Evolutionary conservation across 2,113 vertebrate genomes (phyloP).

Genomic region (Pangasianodon hypophthalmus): DNA sequence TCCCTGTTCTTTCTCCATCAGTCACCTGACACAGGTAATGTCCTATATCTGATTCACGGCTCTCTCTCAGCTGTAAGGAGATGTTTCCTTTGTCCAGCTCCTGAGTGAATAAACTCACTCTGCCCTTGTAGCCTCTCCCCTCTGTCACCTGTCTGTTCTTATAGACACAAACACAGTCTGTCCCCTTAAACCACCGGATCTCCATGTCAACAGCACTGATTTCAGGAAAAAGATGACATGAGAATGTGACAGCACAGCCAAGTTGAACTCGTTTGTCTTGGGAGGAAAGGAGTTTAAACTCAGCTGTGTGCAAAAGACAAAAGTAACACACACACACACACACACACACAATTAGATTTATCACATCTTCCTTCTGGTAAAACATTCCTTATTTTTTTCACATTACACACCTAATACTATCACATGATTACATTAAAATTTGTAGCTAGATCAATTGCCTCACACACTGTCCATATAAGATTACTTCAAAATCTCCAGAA

Average conservation of each 20-base stretch:
- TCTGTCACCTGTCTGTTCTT: not conserved
- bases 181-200: constrained; percentile 28
- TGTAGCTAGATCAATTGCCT: not conserved
- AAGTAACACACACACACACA: not conserved
- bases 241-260: not conserved
- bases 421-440: not conserved
- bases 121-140: constrained; percentile 34
- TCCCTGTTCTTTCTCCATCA: not conserved
- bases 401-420: not conserved
- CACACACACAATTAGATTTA: not conserved
- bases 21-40: constrained; percentile 43
- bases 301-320: not conserved
- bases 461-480: not conserved
- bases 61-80: constrained; percentile 36
- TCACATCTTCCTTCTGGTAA: not conserved
- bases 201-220: constrained; percentile 37
- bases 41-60: constrained; percentile 36
- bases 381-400: not conserved
- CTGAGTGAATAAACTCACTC: constrained; percentile 31
- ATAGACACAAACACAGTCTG: constrained; percentile 29
- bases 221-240: constrained; percentile 14
- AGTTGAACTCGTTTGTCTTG: not conserved
- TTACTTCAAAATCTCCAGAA: too few relatives aligned
- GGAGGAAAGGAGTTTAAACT: not conserved
- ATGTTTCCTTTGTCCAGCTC: constrained; percentile 47